Conservation (phyloP, 1,140 invertebrate species). For the Heliconius melpomene region DNA sequence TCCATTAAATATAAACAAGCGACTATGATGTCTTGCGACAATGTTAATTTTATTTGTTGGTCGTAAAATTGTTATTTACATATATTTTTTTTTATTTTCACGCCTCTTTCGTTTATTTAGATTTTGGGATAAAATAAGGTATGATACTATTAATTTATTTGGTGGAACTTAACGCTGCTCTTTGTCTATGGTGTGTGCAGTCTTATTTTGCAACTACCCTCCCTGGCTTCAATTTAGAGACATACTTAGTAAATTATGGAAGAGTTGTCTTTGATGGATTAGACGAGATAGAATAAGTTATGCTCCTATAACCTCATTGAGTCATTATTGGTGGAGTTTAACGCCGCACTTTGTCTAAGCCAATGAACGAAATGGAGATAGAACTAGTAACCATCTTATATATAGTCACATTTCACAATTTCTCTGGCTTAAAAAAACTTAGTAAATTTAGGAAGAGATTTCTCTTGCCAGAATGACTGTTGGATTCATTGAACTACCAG, state of each 20-base stretch:
- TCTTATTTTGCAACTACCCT: too few species aligned
- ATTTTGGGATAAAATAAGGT: neutral
- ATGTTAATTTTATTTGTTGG: neutral
- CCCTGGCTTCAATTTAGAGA: neutral
- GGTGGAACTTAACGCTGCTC: too few species aligned
- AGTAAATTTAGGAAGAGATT: neutral
- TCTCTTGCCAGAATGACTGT: neutral
- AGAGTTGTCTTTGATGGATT: too few species aligned
- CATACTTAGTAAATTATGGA: neutral
- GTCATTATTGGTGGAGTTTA: too few species aligned
- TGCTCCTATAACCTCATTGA: too few species aligned
- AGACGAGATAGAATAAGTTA: too few species aligned
- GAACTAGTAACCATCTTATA: too few species aligned
- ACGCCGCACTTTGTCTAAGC: too few species aligned
- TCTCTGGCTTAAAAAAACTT: neutral
- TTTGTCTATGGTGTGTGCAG: too few species aligned
- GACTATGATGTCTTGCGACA: conserved; percentile 18
- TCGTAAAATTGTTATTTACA: neutral
- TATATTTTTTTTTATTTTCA: neutral
- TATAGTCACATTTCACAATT: too few species aligned
- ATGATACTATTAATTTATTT: too few species aligned
- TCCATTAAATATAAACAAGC: conserved; percentile 14
- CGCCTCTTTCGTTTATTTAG: neutral
- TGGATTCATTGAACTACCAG: neutral
- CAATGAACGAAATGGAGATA: too few species aligned